These are phyloP conservation scores for Coptodon rendalli DNA, from an alignment of 2,113 vertebrate species.

Conservation along the genomic window DNA sequence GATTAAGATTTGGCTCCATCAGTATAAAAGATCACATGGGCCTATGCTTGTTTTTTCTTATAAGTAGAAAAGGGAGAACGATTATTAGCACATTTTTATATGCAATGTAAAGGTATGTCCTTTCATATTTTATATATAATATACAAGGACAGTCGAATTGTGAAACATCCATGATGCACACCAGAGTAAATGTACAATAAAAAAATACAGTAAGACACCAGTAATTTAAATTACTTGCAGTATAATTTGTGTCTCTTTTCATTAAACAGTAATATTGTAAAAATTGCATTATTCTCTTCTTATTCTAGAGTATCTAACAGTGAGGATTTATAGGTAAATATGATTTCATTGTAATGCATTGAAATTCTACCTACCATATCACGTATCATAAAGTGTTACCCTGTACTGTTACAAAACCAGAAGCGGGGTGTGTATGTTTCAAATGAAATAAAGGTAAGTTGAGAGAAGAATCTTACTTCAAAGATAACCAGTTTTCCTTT, in stretches of 20 bases:
- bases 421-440: not conserved
- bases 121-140: not conserved
- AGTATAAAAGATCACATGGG: not conserved
- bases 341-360: not conserved
- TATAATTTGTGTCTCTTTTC: not conserved
- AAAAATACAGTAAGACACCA: not conserved
- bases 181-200: not conserved
- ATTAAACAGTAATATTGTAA: not conserved
- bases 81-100: not conserved
- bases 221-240: not conserved
- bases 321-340: not conserved
- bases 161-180: not conserved
- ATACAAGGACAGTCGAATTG: not conserved
- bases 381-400: not conserved
- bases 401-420: not conserved
- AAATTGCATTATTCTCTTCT: not conserved
- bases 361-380: not conserved
- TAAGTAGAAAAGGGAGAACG: not conserved
- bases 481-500: conserved; percentile 85
- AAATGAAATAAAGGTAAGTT: not conserved
- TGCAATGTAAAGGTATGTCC: not conserved
- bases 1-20: not conserved
- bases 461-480: conserved; percentile 67
- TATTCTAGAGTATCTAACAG: not conserved
- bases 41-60: not conserved